Base-by-base conservation (phyloP, 2,113 vertebrate genomes). In the Gadus macrocephalus region DNA sequence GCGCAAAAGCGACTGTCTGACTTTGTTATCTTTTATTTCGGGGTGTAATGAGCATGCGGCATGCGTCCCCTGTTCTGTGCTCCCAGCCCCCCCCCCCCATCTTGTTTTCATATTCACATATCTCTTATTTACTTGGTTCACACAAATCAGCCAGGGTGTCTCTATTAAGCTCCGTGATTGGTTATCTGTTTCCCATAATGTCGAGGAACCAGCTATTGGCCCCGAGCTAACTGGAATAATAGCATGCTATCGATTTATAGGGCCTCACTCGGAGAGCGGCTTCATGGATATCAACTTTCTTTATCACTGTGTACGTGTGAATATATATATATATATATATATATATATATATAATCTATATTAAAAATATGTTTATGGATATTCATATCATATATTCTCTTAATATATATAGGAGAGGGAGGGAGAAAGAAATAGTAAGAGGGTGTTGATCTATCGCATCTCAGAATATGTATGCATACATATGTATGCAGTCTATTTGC, bases 141-240 rank as follows among this genome's bases (percentile, higher is more conserved):
- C 70, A 19, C 78, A 66, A 77, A 81, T 78, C 78, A 76, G 69
- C 67, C 60, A 6, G 70, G 70, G 61, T 68, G 78, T 68, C 67
- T 80, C 71, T 69, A 78, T 80, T 75, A 79, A 22, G 11, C 63
- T 68, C 70, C 67, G 60, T 71, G 82, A 86, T 86, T 81, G 78
- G 65, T 69, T 86, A 83, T 86, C 79, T 71, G 75, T 81, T 87
- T 85, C 75, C 83, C 68, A 76, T 86, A 22, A 76, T 81, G 81
- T 38, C 70, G 66, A 72, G 42, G 42, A 49, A 49, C 11, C 42
- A 49, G 61, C 64, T 56, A 2, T 53, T 79, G 83, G 69, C 65
- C 64, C 16, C 27, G 67, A 76, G 60, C 78, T 25, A 38, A 66
- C 35, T 35, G 55, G 68, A 69, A 60, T 74, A 77, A 85, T 82